A percentile compares a stretch with the other conserved stretches of the same genome.
Evolutionary conservation across 1,140 invertebrate species (phyloP).

Genomic region (Ceratina australensis): DNA sequence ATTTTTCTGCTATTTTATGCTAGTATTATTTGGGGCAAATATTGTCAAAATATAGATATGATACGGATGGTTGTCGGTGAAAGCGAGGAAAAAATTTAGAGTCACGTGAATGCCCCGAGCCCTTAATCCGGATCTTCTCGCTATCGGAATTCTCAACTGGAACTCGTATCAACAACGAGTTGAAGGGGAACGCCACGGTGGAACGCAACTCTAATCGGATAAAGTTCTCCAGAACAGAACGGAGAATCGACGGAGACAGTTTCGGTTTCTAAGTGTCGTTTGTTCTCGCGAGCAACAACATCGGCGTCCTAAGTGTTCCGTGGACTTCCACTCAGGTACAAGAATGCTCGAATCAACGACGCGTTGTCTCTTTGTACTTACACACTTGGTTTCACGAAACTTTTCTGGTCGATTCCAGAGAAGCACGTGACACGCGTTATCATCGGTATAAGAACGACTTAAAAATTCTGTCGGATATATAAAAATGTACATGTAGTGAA

Average conservation of each 20-base stretch:
- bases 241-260: slow-evolving; percentile 39
- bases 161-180: slow-evolving; percentile 44
- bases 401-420: too few relatives aligned
- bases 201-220: slow-evolving; percentile 48
- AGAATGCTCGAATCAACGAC: slow-evolving; percentile 32
- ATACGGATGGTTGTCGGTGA: too few relatives aligned
- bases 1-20: too few relatives aligned
- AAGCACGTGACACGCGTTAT: too few relatives aligned
- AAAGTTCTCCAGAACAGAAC: slow-evolving; percentile 40
- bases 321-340: not conserved
- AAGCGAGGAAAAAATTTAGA: too few relatives aligned
- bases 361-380: slow-evolving; percentile 15
- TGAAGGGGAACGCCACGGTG: not conserved
- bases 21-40: too few relatives aligned
- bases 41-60: too few relatives aligned
- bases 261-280: slow-evolving; percentile 30
- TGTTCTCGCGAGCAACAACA: slow-evolving; percentile 15
- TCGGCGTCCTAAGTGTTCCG: slow-evolving; percentile 33
- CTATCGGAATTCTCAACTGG: slow-evolving; percentile 6
- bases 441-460: too few relatives aligned
- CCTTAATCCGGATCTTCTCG: not conserved
- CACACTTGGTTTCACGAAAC: too few relatives aligned
- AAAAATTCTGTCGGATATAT: too few relatives aligned
- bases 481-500: too few relatives aligned
- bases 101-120: not conserved